phyloP scores from a whole-genome alignment of 2,113 vertebrate genomes.

The Cryptoleucopteryx plumbea region DNA sequence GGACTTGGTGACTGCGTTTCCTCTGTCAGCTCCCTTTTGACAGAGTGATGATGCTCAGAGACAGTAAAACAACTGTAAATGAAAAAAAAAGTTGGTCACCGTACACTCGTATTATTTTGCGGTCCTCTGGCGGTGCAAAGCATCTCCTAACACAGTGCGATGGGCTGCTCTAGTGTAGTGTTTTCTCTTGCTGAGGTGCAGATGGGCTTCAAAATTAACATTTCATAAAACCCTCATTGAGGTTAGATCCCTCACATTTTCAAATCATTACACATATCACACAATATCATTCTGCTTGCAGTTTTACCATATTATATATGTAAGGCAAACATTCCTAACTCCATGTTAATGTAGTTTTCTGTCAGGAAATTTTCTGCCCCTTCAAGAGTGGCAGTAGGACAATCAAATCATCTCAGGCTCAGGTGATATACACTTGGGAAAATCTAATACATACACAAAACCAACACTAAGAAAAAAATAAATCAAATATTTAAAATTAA shows the following conservation, averaged over 20 bases:
- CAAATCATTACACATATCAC: not conserved
- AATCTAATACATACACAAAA: not conserved
- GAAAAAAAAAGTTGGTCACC: not conserved
- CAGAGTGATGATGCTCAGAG: not conserved
- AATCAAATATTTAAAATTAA: not conserved
- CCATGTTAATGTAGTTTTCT: not conserved
- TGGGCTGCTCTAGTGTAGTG: fast-evolving
- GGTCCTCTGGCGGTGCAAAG: not conserved
- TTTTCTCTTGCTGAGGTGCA: not conserved
- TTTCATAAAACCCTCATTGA: not conserved
- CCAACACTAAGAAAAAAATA: not conserved
- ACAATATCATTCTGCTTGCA: not conserved
- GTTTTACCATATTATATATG: not conserved
- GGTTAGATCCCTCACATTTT: not conserved
- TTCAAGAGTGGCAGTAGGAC: not conserved
- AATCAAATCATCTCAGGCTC: not conserved
- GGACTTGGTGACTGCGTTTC: not conserved
- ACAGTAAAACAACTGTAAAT: not conserved
- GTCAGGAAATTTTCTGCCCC: not conserved
- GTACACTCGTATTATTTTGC: not conserved
- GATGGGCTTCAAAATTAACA: not conserved
- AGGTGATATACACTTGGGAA: not conserved
- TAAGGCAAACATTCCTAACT: not conserved
- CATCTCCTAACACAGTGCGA: not conserved
- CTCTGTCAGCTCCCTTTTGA: not conserved